These are phyloP conservation scores for Prenolepis imparis DNA, from an alignment of 2,888 invertebrate genomes.

Conservation along the genomic window DNA sequence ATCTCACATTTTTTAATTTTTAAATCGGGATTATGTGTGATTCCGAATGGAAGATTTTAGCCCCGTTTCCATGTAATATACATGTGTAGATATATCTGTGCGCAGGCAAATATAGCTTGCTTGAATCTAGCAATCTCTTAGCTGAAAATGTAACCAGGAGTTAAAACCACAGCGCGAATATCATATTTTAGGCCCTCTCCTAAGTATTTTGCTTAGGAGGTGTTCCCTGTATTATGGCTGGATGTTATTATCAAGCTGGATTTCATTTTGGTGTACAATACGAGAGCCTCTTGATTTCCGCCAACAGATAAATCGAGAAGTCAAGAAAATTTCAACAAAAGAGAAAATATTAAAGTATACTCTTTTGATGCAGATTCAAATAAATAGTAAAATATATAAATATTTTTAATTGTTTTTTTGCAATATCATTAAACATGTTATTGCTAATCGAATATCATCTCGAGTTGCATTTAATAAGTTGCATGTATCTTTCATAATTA, in stretches of 20 bases:
- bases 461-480: not conserved
- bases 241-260: slow-evolving; percentile 85
- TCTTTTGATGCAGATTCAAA: not conserved
- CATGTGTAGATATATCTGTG: slow-evolving; percentile 52
- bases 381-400: not conserved
- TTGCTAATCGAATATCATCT: not conserved
- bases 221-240: slow-evolving; percentile 70
- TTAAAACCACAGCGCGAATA: slow-evolving; percentile 86
- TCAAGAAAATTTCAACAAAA: not conserved
- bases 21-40: slow-evolving; percentile 65
- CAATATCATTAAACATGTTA: not conserved
- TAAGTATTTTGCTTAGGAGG: slow-evolving; percentile 53
- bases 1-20: slow-evolving; percentile 71
- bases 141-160: slow-evolving; percentile 84
- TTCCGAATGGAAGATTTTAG: slow-evolving; percentile 71
- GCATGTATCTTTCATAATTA: not conserved
- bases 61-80: slow-evolving; percentile 66
- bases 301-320: not conserved
- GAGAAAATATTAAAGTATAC: not conserved
- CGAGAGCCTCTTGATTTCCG: slow-evolving; percentile 51
- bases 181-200: slow-evolving; percentile 82
- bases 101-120: slow-evolving; percentile 68
- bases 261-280: slow-evolving; percentile 82
- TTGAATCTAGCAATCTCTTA: slow-evolving; percentile 84
- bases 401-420: not conserved